phyloP scores from a whole-genome alignment of 1,140 invertebrate species.

The Temnothorax longispinosus region DNA sequence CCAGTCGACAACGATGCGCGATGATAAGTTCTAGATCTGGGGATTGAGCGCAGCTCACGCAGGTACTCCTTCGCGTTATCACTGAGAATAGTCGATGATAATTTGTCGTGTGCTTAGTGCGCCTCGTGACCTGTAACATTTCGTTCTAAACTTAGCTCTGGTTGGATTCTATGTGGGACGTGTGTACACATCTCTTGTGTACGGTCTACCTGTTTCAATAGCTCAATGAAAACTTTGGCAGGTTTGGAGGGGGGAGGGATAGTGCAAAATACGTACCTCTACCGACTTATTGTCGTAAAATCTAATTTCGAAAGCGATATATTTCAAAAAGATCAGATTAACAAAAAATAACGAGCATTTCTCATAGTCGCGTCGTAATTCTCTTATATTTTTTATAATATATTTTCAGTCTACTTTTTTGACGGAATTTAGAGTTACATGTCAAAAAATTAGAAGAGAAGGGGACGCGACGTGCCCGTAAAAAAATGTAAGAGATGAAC shows the following conservation, averaged over 20 bases:
- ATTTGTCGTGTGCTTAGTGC: neutral
- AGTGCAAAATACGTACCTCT: neutral
- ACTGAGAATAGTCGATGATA: neutral
- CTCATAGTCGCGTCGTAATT: neutral
- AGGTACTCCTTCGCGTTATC: conserved; percentile 1
- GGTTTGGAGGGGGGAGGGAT: neutral
- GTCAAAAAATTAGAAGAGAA: neutral
- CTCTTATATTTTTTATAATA: neutral
- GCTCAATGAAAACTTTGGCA: neutral
- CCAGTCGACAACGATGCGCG: neutral
- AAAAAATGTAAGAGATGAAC: neutral
- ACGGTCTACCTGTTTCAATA: neutral
- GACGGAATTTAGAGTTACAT: neutral
- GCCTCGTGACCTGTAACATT: conserved; percentile 13
- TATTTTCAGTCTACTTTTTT: neutral
- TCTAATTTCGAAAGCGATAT: neutral
- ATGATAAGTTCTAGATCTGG: neutral
- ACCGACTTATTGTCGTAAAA: neutral
- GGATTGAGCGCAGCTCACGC: neutral
- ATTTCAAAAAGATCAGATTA: neutral
- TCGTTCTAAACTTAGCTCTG: neutral
- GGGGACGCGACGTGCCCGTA: neutral
- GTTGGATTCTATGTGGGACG: neutral
- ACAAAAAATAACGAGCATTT: neutral
- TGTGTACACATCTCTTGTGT: neutral